These are phyloP conservation scores for Sitophilus oryzae DNA, from an alignment of 1,140 invertebrate species.

Conservation along the genomic window DNA sequence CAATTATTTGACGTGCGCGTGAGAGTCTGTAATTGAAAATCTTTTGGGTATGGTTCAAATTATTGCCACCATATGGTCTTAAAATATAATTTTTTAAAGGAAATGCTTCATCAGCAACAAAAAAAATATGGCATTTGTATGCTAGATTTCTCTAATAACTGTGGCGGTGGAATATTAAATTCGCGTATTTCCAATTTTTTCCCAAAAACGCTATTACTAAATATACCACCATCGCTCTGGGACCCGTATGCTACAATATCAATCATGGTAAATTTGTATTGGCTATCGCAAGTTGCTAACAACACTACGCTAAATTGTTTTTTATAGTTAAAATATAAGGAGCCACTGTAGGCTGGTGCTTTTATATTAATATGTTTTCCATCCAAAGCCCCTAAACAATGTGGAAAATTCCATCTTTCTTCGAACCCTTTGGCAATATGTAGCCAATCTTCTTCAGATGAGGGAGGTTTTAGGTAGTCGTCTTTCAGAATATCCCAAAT, in stretches of 20 bases:
- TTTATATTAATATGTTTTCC: constrained; percentile 26
- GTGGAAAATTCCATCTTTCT: constrained; percentile 25
- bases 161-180: constrained; percentile 10
- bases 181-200: constrained; percentile 10
- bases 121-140: constrained; percentile 16
- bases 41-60: constrained; percentile 10
- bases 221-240: constrained; percentile 35
- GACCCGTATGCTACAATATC: constrained; percentile 42
- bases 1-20: constrained; percentile 39
- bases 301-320: constrained; percentile 43
- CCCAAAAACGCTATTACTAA: constrained; percentile 15
- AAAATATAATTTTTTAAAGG: constrained; percentile 24
- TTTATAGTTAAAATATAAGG: constrained; percentile 43
- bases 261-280: constrained; percentile 42
- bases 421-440: constrained; percentile 17
- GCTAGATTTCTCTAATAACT: neutral
- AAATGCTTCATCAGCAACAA: constrained; percentile 29
- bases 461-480: constrained; percentile 4
- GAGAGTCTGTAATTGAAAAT: constrained; percentile 24
- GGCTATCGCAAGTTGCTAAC: constrained; percentile 42
- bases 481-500: too few relatives aligned
- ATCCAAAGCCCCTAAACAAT: too few relatives aligned
- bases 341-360: constrained; percentile 12
- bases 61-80: constrained; percentile 23
- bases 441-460: constrained; percentile 17